Evolutionary conservation across 2,113 vertebrate genomes (phyloP).

Genomic region (Salvelinus alpinus): DNA sequence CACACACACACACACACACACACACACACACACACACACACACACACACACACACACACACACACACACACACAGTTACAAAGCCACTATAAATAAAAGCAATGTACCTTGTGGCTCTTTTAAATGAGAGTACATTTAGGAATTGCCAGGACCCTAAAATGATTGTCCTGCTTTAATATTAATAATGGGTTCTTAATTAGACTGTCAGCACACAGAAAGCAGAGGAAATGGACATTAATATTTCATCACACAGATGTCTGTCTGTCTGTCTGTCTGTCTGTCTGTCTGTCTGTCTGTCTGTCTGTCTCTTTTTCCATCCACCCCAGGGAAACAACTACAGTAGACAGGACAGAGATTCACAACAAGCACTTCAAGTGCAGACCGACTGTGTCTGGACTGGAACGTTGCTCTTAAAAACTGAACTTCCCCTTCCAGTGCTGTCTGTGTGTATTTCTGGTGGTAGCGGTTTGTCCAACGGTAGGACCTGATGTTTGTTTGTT

Average conservation of each 20-base stretch:
- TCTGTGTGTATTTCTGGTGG: background rate
- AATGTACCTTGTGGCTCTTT: background rate
- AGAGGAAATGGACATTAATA: conserved; percentile 32
- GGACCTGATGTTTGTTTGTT: background rate
- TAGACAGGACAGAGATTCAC: background rate
- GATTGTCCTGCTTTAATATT: conserved; percentile 34
- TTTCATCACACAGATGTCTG: conserved; percentile 40
- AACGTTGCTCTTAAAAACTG: background rate
- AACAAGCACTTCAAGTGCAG: background rate
- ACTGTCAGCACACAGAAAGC: conserved; percentile 26
- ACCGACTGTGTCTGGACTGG: background rate
- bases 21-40: no score
- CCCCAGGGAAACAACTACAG: background rate
- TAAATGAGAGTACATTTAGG: conserved; percentile 24
- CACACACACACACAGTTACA: background rate
- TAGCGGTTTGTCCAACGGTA: background rate
- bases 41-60: no score
- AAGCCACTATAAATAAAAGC: background rate
- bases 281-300: no score
- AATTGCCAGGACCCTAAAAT: conserved; percentile 28
- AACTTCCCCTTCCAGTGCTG: background rate
- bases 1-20: no score
- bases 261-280: background rate
- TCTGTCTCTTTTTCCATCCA: no score
- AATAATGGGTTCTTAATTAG: conserved; percentile 30